Evolutionary conservation across 2,797 vertebrate genomes (phyloP), one percentile per base, ranked within the genome.

Genomic region (Bradypodion ventrale): DNA sequence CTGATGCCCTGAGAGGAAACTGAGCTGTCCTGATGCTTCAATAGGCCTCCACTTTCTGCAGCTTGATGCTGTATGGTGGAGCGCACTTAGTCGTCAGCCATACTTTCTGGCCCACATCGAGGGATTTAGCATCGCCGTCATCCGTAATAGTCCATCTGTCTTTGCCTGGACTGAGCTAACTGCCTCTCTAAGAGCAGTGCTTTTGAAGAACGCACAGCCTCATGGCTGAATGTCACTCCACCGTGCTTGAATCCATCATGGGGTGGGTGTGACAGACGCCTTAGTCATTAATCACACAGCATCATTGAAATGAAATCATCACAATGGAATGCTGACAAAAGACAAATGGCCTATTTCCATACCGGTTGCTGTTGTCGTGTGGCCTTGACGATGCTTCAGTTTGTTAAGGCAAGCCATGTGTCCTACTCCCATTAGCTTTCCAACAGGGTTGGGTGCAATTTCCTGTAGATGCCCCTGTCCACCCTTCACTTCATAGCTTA

Each of bases 281-380:
- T 75, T 89, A 85, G 88, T 90, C 91, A 91, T 92, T 92, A 88
- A 92, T 91, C 92, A 93, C 82, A 80, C 1, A 0, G 19, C 46
- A 84, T 78, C 85, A 84, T 87, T 75, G 85, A 80, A 89, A 92
- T 85, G 62, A 93, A 93, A 88, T 89, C 88, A 85, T 89, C 85
- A 88, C 87, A 91, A 16, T 3, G 68, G 60, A 35, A 77, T 15
- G 32, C 76, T 87, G 89, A 74, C 78, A 82, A 49, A 79, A 82
- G 87, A 87, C 60, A 84, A 89, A 52, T 65, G 65, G 79, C 87
- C 90, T 23, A 1, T 60, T 83, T 87, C 76, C 15, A 83, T 27
- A 0, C 27, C 62, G 49, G n/a, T 35, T 59, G 66, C 60, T 56
- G 63, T 46, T 2, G 0, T 63, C 76, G 74, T 5, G 15, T 3